Conservation (phyloP, 2,113 vertebrate genomes). For the Semnopithecus entellus region DNA sequence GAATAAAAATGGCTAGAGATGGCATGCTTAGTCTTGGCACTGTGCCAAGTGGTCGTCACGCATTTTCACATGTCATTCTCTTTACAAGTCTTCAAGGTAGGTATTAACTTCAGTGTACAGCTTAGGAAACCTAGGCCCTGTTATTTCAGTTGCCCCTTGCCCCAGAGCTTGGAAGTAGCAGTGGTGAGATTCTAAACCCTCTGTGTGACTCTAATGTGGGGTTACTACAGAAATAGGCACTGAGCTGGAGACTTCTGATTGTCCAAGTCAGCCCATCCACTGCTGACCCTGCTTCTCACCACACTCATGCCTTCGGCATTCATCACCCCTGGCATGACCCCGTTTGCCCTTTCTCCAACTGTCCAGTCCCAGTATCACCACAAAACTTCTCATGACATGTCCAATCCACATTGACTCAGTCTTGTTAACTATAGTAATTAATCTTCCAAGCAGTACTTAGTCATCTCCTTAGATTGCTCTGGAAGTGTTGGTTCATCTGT, state of each 20-base stretch:
- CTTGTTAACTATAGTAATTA: not conserved
- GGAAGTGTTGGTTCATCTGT: not conserved
- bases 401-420: not conserved
- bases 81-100: not conserved
- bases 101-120: not conserved
- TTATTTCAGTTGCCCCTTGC: not conserved
- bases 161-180: not conserved
- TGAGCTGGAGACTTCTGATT: not conserved
- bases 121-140: not conserved
- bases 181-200: not conserved
- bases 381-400: not conserved
- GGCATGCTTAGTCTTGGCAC: not conserved
- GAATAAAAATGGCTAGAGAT: not conserved
- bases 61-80: not conserved
- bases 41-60: not conserved
- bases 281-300: not conserved
- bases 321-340: not conserved
- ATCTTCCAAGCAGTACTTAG: not conserved
- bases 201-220: not conserved
- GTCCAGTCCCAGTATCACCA: too few relatives aligned
- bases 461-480: not conserved
- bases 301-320: not conserved
- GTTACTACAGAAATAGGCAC: not conserved
- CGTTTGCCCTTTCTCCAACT: not conserved
- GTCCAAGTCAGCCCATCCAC: not conserved